These are phyloP conservation scores for Elysia chlorotica DNA, from an alignment of 1,140 invertebrate genomes.

Conservation along the genomic window DNA sequence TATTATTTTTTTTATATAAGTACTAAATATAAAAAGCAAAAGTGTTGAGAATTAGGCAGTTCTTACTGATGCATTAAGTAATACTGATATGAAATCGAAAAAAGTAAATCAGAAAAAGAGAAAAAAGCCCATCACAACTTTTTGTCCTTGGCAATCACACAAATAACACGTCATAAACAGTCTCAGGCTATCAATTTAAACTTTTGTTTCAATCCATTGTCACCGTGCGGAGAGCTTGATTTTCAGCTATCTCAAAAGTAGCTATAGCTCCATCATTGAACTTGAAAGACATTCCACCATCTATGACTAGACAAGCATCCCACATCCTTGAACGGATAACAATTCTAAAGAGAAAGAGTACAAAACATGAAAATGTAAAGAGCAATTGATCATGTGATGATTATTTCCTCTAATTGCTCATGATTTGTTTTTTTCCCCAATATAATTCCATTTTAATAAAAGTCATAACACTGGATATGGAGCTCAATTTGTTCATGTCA, in stretches of 20 bases:
- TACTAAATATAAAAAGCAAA: too few relatives aligned
- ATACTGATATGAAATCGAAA: too few relatives aligned
- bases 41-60: too few relatives aligned
- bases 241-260: conserved; percentile 78
- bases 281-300: conserved; percentile 90
- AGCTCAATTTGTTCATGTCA: too few relatives aligned
- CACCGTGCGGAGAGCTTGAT: conserved; percentile 87
- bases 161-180: not conserved
- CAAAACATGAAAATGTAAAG: conserved; percentile 2
- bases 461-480: too few relatives aligned
- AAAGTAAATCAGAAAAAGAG: not conserved
- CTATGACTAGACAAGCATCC: conserved; percentile 93
- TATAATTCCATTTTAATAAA: too few relatives aligned
- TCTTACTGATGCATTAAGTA: too few relatives aligned
- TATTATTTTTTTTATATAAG: too few relatives aligned
- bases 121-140: not conserved
- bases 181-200: too few relatives aligned
- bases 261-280: conserved; percentile 95
- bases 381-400: too few relatives aligned
- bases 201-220: conserved; percentile 47
- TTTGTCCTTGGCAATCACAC: not conserved
- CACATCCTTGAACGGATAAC: conserved; percentile 87
- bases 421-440: too few relatives aligned
- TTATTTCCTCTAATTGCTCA: too few relatives aligned
- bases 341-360: conserved; percentile 64